Evolutionary conservation across 2,797 vertebrate genomes (phyloP), one percentile per base, ranked within the genome.

Genomic region (Myotis pilosus): DNA sequence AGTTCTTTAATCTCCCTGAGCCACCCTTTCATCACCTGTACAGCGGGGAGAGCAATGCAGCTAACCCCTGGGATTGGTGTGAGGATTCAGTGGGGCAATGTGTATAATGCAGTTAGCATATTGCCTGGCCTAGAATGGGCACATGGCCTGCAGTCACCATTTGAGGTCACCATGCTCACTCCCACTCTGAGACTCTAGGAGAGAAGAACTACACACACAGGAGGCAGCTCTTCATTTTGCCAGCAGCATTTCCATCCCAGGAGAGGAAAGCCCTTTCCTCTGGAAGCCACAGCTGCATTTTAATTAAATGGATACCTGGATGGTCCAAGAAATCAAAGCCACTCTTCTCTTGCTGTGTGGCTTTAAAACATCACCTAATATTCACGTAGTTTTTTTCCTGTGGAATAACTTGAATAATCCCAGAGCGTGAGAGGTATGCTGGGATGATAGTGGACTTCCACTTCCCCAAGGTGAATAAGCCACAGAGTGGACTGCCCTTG

Each of bases 61-160:
- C 15, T 36, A 2, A 5, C 3, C 4, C 13, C 17, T 55, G 60
- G 88, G 23, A 20, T 9, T 41, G 16, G 49, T 13, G 12, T 36
- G 41, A 89, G 33, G 81, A 28, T 10, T 36, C 22, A 5, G 69
- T 25, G 28, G 25, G 60, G 15, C 3, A 36, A 20, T 15, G 6
- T 10, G 0, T 4, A 20, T 33, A 30, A 7, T 19, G 3, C 22
- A 13, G 30, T n/a, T 3, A 9, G n/a, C 49, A 10, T 7, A 33
- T 11, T 20, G 6, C 49, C 60, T 23, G 38, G 33, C 33, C 36
- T 9, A 0, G 20, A 41, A 20, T 28, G 15, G 15, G 12, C 64
- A 6, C 10, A 13, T 49, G 68, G 57, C 38, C 19, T 5, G 8
- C 19, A 41, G 41, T 30, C 23, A 6, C 28, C 28, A 5, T 47